phyloP scores from a whole-genome alignment of 2,113 vertebrate genomes.

The Bucco capensis region DNA sequence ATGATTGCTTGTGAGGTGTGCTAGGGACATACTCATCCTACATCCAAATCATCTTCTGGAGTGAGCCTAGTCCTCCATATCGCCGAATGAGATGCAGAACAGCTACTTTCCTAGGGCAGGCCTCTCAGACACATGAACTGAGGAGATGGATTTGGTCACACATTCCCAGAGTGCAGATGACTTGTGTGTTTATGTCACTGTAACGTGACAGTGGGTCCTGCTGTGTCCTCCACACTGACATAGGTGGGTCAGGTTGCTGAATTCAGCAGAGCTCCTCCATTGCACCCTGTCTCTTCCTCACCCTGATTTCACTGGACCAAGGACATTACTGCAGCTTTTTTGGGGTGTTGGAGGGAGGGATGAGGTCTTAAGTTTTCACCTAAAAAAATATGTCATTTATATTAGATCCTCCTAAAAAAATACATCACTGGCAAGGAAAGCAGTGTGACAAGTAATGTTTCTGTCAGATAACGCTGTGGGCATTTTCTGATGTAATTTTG shows the following conservation, averaged over 20 bases:
- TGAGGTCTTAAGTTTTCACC: not conserved
- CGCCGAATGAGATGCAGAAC: rapidly evolving
- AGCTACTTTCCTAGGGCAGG: not conserved
- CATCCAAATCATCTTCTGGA: not conserved
- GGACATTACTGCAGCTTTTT: not conserved
- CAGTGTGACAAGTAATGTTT: rapidly evolving
- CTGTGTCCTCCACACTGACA: rapidly evolving
- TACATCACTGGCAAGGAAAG: not conserved
- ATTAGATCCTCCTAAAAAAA: not conserved
- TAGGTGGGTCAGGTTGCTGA: not conserved
- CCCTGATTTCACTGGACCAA: not conserved
- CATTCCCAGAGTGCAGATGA: not conserved
- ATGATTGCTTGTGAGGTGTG: not conserved
- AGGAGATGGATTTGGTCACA: not conserved
- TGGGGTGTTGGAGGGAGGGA: not conserved
- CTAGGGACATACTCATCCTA: not conserved
- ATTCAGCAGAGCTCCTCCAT: not conserved
- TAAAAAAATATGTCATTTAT: not conserved
- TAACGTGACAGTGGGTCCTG: not conserved
- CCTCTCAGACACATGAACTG: not conserved
- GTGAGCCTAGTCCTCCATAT: not conserved
- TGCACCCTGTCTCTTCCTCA: rapidly evolving
- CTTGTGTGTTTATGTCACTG: not conserved
- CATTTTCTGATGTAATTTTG: not conserved
- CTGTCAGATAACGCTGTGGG: not conserved